These are phyloP conservation scores for Phrynocephalus guinanensis DNA, from an alignment of 2,797 vertebrate species.

Conservation along the genomic window DNA sequence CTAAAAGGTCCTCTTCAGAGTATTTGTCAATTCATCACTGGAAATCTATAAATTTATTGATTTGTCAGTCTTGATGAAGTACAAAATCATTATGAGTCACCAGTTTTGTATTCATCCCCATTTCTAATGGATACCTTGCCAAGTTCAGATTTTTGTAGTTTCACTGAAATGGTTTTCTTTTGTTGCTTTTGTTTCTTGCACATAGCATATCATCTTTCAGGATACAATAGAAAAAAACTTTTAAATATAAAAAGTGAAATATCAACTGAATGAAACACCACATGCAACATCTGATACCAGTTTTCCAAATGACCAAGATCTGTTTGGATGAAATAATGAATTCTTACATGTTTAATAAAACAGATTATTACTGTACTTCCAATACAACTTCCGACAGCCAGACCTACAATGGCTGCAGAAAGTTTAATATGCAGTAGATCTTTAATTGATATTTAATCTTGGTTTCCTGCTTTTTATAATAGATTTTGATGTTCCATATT, in stretches of 20 bases:
- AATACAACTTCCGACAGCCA: background rate
- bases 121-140: too few species aligned
- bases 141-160: too few species aligned
- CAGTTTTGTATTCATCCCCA: too few species aligned
- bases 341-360: background rate
- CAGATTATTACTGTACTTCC: background rate
- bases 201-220: background rate
- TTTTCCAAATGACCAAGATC: background rate
- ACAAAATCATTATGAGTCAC: too few species aligned
- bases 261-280: background rate
- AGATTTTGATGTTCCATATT: background rate
- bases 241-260: background rate
- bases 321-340: background rate
- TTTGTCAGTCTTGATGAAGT: too few species aligned
- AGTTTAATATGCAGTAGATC: background rate
- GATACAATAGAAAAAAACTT: background rate
- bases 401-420: background rate
- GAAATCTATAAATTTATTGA: too few species aligned
- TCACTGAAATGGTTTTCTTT: too few species aligned
- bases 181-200: background rate
- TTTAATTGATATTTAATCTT: constrained; percentile 19
- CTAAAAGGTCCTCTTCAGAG: too few species aligned
- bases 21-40: too few species aligned
- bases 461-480: background rate
- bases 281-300: background rate